Evolutionary conservation across 2,113 vertebrate genomes (phyloP), one percentile per base, ranked within the genome.

Genomic region (Cavia aperea): DNA sequence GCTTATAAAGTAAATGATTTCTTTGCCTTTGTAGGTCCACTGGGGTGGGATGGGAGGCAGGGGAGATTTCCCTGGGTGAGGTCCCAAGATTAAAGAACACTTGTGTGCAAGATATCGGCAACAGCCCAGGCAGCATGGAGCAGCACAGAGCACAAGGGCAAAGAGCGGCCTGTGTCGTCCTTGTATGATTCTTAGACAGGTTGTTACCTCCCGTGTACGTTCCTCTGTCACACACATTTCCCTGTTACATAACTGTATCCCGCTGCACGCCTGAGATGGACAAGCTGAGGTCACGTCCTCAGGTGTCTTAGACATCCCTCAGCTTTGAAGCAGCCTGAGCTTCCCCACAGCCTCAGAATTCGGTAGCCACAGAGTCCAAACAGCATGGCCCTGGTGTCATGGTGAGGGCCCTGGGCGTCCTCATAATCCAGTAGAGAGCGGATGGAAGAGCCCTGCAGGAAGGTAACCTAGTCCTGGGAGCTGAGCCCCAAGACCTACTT

Each of bases 151-250:
- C 7, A 12, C 26, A 36, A 68, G 66, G 36, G 66, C 3, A 2
- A 33, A 68, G 33, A 68, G 66, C 66, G 1, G 66, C 66, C 66
- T 68, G 66, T 16, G 2, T 70, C 66, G 4, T 70, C 8, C 7
- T 9, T n/a, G 66, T 70, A 18, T 70, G 19, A 70, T n/a, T 70
- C 66, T 9, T 70, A n/a, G 2, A n/a, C 36, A n/a, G 16, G 15
- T n/a, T n/a, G 66, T 68, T 36, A 36, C 7, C 66, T n/a, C 36
- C 8, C n/a, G 19, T 70, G n/a, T n/a, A 70, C 66, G n/a, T 70
- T n/a, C 66, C n/a, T 70, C n/a, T 6, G 9, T 7, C 36, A 7
- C 19, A 36, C 1, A 9, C 16, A 7, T 8, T n/a, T 8, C 7
- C 36, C 33, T 70, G 66, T n/a, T 70, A 70, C 62, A 62, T 63